Conservation (phyloP, 1,140 invertebrate genomes). For the Drosophila bipectinata region DNA sequence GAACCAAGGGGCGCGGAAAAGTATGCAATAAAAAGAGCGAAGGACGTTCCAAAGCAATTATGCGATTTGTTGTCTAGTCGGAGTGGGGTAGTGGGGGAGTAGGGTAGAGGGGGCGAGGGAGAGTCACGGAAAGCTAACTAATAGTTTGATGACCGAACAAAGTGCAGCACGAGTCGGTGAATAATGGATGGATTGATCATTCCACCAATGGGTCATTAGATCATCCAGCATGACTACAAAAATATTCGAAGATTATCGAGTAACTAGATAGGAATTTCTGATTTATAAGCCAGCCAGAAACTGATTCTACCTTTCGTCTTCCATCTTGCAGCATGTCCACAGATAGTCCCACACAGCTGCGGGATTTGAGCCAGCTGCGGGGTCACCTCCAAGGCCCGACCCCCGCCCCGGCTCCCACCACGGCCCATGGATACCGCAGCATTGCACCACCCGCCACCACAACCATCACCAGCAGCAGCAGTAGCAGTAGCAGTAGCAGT, state of each 20-base stretch:
- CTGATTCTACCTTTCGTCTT: neutral
- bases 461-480: slow-evolving; percentile 1
- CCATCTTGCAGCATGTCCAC: slow-evolving; percentile 76
- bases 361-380: slow-evolving; percentile 73
- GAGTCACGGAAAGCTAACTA: slow-evolving; percentile 10
- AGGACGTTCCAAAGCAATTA: slow-evolving; percentile 25
- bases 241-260: slow-evolving; percentile 19
- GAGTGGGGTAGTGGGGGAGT: no score
- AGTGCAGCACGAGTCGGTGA: neutral
- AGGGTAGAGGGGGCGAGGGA: neutral
- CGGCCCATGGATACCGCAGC: slow-evolving; percentile 38
- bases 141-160: slow-evolving; percentile 32
- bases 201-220: slow-evolving; percentile 34
- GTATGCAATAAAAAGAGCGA: slow-evolving; percentile 57
- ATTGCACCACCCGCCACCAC: slow-evolving; percentile 19
- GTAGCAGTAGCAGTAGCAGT: slow-evolving; percentile 20
- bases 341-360: slow-evolving; percentile 81
- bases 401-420: slow-evolving; percentile 8
- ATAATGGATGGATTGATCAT: slow-evolving; percentile 18
- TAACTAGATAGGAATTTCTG: slow-evolving; percentile 24
- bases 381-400: slow-evolving; percentile 52
- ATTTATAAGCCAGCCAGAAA: slow-evolving; percentile 6
- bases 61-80: no score
- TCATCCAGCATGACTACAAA: slow-evolving; percentile 24
- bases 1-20: slow-evolving; percentile 21